phyloP scores from a whole-genome alignment of 2,113 vertebrate species.

The Tilapia sparmanii region DNA sequence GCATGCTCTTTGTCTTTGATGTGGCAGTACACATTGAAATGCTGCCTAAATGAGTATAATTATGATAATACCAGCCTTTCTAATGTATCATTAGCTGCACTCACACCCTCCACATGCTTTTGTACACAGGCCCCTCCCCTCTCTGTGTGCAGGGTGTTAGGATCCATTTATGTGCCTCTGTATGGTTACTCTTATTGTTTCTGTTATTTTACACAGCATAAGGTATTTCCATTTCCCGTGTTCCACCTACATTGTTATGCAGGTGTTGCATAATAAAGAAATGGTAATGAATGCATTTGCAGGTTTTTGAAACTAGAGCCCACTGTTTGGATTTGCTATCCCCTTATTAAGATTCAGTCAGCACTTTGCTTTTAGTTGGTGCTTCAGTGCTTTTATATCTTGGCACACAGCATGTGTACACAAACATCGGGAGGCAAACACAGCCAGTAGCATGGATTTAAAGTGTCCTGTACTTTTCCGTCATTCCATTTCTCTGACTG shows the following conservation, averaged over 20 bases:
- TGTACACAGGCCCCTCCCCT: constrained; percentile 11
- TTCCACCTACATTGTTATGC: background rate
- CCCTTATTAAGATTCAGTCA: constrained; percentile 39
- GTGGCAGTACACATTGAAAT: constrained; percentile 43
- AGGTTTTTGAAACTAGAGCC: constrained; percentile 3
- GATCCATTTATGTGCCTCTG: constrained; percentile 22
- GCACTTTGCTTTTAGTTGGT: constrained; percentile 47
- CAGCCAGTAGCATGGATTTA: constrained; percentile 26
- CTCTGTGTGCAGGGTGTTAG: constrained; percentile 4
- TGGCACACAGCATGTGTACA: constrained; percentile 14
- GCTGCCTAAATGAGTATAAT: constrained; percentile 59
- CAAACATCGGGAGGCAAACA: constrained; percentile 27
- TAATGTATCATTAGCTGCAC: constrained; percentile 63
- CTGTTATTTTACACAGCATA: constrained; percentile 34
- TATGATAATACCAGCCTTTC: constrained; percentile 58
- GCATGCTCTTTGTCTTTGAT: constrained; percentile 50
- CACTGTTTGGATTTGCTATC: constrained; percentile 18
- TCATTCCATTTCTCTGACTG: background rate
- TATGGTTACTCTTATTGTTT: background rate
- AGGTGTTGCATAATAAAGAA: constrained; percentile 20
- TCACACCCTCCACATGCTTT: constrained; percentile 28
- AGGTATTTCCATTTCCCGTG: constrained; percentile 10
- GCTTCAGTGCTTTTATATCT: constrained; percentile 45
- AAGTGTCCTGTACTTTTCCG: constrained; percentile 9
- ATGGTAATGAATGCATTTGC: constrained; percentile 32